Evolutionary conservation across 2,888 invertebrate species (phyloP), one percentile per base, ranked within the genome.

Genomic region (Idaea aversata): DNA sequence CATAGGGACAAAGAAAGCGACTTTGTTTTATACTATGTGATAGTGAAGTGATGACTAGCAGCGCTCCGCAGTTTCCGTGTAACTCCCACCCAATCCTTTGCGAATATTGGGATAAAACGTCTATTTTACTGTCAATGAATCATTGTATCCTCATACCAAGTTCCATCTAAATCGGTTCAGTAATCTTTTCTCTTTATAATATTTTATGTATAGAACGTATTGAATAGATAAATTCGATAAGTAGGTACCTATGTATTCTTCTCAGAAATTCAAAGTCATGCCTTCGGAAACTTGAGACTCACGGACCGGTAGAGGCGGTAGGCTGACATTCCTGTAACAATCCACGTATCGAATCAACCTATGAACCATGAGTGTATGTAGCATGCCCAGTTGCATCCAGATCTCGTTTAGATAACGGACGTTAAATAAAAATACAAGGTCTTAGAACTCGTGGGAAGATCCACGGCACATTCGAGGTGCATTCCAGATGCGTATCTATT

Each of bases 371-470:
- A 74, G 68, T 68, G 62, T 64, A 63, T 70, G 72, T 47, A 47
- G 47, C 47, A 47, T 47, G 47, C 47, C 47, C 47, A 47, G 76
- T 73, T 73, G 75, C 70, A 72, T 69, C 67, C 68, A 71, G 80
- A 82, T 82, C 76, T 70, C 68, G 71, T 72, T 75, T 68, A 64
- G 68, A 70, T 70, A 72, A 64, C 66, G 57, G 65, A 61, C 61
- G 72, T 61, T 64, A 75, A 79, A 81, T 77, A 83, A 84, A 79
- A 83, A 79, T 71, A 77, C 73, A 75, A 70, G 65, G 61, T 68
- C 68, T 57, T 63, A 68, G 66, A 68, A 66, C 61, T 65, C 71
- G 71, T 72, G 71, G 72, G 72, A 72, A 73, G 69, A 58, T 5
- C 60, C 61, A 58, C 34, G 62, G 61, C 65, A 62, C 34, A n/a